Percentiles rank a stretch among this genome's conserved stretches.
These are phyloP conservation scores for Protosalanx chinensis DNA, from an alignment of 2,797 vertebrate genomes.

Conservation along the genomic window DNA sequence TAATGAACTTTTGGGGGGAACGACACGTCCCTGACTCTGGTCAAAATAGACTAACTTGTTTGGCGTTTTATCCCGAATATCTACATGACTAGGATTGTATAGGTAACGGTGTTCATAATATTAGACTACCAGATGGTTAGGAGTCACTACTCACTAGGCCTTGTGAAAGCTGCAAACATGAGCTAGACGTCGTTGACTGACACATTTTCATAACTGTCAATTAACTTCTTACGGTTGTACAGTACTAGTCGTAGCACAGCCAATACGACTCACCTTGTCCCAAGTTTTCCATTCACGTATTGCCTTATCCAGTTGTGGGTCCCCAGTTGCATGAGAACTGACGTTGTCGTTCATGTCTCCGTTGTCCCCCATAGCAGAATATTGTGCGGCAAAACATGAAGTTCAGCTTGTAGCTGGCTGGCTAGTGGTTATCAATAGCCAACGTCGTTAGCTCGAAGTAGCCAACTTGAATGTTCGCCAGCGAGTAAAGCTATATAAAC, in stretches of 20 bases:
- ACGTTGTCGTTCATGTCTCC: conserved; percentile 81
- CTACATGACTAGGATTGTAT: neutral
- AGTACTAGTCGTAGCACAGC: no score
- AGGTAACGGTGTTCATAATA: neutral
- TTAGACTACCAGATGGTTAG: no score
- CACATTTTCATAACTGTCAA: neutral
- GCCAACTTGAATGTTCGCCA: neutral
- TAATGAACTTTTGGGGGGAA: no score
- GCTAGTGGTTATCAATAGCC: conserved; percentile 3
- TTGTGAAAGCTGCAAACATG: neutral
- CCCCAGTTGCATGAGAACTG: conserved; percentile 69
- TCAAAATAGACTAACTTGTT: neutral
- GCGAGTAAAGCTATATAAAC: neutral
- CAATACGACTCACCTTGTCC: conserved; percentile 78
- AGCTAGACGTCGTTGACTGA: no score
- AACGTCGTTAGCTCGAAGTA: neutral
- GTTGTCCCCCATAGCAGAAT: conserved; percentile 48
- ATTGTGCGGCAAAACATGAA: neutral
- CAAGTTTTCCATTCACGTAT: conserved; percentile 82
- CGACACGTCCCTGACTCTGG: no score
- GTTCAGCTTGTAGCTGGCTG: conserved; percentile 6
- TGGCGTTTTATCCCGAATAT: neutral
- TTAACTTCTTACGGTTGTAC: no score
- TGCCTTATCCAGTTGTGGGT: conserved; percentile 79
- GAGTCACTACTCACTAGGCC: neutral